phyloP scores from a whole-genome alignment of 2,888 invertebrate genomes.

The Phorcus lineatus region DNA sequence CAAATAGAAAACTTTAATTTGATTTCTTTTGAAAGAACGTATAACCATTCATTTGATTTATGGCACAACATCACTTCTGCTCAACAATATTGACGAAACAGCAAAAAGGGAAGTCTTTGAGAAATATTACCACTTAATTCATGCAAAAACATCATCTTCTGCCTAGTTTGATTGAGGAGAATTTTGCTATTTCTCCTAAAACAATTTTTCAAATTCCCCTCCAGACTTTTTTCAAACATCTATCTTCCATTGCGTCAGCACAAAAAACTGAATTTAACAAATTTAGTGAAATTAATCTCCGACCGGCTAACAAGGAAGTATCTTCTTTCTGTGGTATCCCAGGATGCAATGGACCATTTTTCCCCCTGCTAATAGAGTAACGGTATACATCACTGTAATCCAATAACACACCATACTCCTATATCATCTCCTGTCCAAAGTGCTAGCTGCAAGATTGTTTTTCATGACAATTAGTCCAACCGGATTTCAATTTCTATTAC shows the following conservation, averaged over 20 bases:
- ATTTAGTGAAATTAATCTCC: conserved; percentile 10
- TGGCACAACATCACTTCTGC: no score
- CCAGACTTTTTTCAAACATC: no score
- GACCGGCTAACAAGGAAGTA: not conserved
- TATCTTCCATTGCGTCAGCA: no score
- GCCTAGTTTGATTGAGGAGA: not conserved
- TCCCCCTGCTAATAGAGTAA: not conserved
- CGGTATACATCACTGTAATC: conserved; percentile 8
- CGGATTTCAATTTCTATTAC: conserved; percentile 18
- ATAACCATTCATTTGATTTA: no score
- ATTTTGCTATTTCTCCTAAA: not conserved
- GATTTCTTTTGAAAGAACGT: no score
- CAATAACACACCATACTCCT: not conserved
- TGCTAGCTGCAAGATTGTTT: conserved; percentile 12
- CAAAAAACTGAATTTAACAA: not conserved
- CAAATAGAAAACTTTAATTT: no score
- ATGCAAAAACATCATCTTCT: not conserved
- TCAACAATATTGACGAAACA: no score
- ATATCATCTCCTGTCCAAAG: conserved; percentile 2
- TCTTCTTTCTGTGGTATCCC: not conserved
- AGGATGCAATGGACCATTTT: not conserved
- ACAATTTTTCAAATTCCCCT: not conserved
- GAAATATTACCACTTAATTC: not conserved
- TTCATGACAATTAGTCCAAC: conserved; percentile 1
- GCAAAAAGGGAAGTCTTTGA: no score